A percentile compares a stretch with the other conserved stretches of the same genome.
Evolutionary conservation across 2,888 invertebrate genomes (phyloP).

Genomic region (Synanthedon vespiformis): DNA sequence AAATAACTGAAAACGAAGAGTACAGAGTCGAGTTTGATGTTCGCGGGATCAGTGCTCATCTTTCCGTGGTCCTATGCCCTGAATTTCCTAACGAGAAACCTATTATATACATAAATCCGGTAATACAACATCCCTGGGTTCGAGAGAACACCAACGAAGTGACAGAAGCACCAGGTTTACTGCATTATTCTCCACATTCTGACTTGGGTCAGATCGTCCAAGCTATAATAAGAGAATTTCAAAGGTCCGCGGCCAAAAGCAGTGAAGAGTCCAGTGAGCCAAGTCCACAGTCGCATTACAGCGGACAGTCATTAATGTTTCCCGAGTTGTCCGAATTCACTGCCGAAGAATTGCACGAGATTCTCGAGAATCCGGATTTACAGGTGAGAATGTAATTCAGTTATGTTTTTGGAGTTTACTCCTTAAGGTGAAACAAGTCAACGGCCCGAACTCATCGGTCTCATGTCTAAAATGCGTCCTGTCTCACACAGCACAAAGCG

Average conservation of each 20-base stretch:
- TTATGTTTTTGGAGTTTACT: too few species aligned
- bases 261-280: conserved; percentile 44
- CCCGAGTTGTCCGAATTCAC: conserved; percentile 46
- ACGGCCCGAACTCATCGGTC: too few species aligned
- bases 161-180: conserved; percentile 78
- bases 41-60: conserved; percentile 73
- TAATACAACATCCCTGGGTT: conserved; percentile 79
- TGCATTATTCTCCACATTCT: conserved; percentile 83
- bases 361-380: conserved; percentile 77
- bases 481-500: too few species aligned
- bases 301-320: conserved; percentile 36
- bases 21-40: conserved; percentile 79
- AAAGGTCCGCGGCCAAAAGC: conserved; percentile 67
- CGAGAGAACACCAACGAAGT: conserved; percentile 76
- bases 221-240: conserved; percentile 83
- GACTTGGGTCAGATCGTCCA: conserved; percentile 85
- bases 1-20: conserved; percentile 77
- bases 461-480: too few species aligned
- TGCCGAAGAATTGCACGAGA: conserved; percentile 76
- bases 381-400: conserved; percentile 36
- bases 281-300: conserved; percentile 37
- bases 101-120: conserved; percentile 74
- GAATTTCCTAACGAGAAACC: conserved; percentile 85
- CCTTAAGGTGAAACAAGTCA: too few species aligned
- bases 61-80: conserved; percentile 74